These are phyloP conservation scores for Eumacrocentrus americanus DNA, from an alignment of 2,888 invertebrate genomes.

Conservation along the genomic window DNA sequence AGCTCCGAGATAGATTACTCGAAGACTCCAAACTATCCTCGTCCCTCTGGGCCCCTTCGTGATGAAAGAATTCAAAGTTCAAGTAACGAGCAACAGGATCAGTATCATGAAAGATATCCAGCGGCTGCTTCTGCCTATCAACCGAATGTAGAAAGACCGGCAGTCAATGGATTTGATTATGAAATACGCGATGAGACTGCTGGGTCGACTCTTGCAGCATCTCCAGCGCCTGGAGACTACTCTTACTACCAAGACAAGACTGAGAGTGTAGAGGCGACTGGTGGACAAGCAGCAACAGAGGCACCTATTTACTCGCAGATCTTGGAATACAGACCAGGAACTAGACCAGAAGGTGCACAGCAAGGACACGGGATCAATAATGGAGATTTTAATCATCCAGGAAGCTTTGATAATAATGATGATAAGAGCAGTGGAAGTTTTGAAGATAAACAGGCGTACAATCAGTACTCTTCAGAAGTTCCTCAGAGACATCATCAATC, in stretches of 20 bases:
- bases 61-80: slow-evolving; percentile 2
- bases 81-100: slow-evolving; percentile 30
- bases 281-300: slow-evolving; percentile 19
- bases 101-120: slow-evolving; percentile 35
- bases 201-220: slow-evolving; percentile 27
- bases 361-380: slow-evolving; percentile 15
- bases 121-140: slow-evolving; percentile 29
- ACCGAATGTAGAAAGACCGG: slow-evolving; percentile 40
- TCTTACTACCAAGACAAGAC: slow-evolving; percentile 44
- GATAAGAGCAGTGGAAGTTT: slow-evolving; percentile 8
- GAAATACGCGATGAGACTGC: slow-evolving; percentile 36
- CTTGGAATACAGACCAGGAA: slow-evolving; percentile 27
- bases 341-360: slow-evolving; percentile 30
- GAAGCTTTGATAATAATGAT: slow-evolving; percentile 9
- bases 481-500: slow-evolving; percentile 9
- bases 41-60: slow-evolving; percentile 15
- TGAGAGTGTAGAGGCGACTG: slow-evolving; percentile 35
- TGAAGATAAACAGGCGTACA: slow-evolving; percentile 14
- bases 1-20: slow-evolving; percentile 37
- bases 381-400: slow-evolving; percentile 3
- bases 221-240: slow-evolving; percentile 43
- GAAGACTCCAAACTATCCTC: slow-evolving; percentile 39
- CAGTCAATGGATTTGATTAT: slow-evolving; percentile 54
- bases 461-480: slow-evolving; percentile 11
- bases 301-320: slow-evolving; percentile 27